Evolutionary conservation across 2,888 invertebrate species (phyloP).

Genomic region (Spisula solida): DNA sequence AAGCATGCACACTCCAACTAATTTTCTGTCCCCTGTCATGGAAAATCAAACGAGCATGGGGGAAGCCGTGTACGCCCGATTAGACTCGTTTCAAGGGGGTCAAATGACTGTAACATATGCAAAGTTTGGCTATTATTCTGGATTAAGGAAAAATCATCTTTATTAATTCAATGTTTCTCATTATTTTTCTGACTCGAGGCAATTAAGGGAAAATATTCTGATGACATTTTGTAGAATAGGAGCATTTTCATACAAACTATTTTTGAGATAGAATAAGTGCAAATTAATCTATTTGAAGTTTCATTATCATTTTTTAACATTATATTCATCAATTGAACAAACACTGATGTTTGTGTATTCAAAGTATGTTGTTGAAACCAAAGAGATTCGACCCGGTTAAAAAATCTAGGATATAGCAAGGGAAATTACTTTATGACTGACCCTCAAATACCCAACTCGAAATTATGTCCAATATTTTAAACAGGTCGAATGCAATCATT

Average conservation of each 20-base stretch:
- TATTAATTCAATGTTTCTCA: slow-evolving; percentile 21
- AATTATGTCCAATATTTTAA: too few relatives aligned
- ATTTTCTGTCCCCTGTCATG: not conserved
- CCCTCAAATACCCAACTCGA: too few relatives aligned
- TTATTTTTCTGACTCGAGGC: not conserved
- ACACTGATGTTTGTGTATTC: too few relatives aligned
- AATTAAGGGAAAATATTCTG: not conserved
- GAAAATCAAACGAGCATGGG: slow-evolving; percentile 25
- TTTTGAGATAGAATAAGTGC: too few relatives aligned
- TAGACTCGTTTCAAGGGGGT: slow-evolving; percentile 49
- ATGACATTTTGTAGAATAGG: not conserved
- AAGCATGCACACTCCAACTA: slow-evolving; percentile 8
- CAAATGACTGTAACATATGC: slow-evolving; percentile 28
- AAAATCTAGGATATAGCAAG: too few relatives aligned
- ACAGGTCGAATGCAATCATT: too few relatives aligned
- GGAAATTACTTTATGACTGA: too few relatives aligned
- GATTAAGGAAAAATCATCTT: not conserved
- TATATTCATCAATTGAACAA: too few relatives aligned
- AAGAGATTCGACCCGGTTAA: too few relatives aligned
- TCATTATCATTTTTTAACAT: too few relatives aligned
- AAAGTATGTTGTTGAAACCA: too few relatives aligned
- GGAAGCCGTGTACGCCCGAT: slow-evolving; percentile 39
- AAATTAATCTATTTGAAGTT: too few relatives aligned
- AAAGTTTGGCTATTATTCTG: slow-evolving; percentile 11
- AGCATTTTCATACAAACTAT: not conserved